These are phyloP conservation scores for Kryptopterus vitreolus DNA, from an alignment of 2,797 vertebrate genomes.

Conservation along the genomic window DNA sequence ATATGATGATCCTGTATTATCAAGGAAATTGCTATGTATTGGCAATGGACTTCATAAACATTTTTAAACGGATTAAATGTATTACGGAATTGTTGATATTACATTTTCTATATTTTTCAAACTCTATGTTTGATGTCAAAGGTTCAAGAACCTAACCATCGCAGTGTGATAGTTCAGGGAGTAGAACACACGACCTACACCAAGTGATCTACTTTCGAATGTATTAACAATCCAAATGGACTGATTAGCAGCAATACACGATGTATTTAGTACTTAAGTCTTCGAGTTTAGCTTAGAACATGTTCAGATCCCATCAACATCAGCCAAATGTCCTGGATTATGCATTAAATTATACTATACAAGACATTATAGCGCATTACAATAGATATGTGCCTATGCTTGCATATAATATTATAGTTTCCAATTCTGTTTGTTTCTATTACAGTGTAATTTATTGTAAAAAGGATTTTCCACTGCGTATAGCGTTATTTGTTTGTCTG, in stretches of 20 bases:
- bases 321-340: neutral
- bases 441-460: too few species aligned
- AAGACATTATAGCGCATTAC: neutral
- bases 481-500: too few species aligned
- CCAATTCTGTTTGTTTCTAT: too few species aligned
- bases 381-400: neutral
- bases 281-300: neutral
- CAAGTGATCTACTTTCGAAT: neutral
- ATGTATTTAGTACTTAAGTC: neutral
- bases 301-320: neutral
- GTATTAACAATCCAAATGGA: neutral
- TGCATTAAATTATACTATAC: neutral
- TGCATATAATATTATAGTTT: too few species aligned
- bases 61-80: too few species aligned
- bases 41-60: too few species aligned
- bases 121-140: too few species aligned
- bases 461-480: too few species aligned
- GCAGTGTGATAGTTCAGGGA: neutral
- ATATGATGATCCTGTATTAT: too few species aligned
- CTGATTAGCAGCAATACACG: neutral
- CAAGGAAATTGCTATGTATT: too few species aligned
- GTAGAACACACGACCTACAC: neutral
- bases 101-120: too few species aligned
- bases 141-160: neutral
- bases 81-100: too few species aligned